phyloP scores from a whole-genome alignment of 2,113 vertebrate species.

The Solenodon paradoxus region DNA sequence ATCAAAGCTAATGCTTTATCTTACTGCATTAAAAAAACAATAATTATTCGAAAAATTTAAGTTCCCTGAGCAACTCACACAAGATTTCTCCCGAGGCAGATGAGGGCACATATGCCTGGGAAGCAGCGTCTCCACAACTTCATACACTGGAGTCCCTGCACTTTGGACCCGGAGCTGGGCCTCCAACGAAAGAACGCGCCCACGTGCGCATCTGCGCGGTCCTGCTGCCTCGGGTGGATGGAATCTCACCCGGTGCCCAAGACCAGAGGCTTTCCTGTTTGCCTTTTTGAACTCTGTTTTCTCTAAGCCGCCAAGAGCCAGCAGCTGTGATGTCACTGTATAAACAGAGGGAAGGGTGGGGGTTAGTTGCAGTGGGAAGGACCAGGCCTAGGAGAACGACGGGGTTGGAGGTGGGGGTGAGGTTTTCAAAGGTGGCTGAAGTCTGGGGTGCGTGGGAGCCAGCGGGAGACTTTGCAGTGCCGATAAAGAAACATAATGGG shows the following conservation, averaged over 20 bases:
- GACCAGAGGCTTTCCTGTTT: constrained; percentile 73
- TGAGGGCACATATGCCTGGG: accelerated
- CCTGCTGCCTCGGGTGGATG: background rate
- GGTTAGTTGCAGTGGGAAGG: constrained; percentile 38
- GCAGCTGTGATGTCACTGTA: constrained; percentile 83
- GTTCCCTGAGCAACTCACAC: background rate
- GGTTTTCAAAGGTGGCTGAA: background rate
- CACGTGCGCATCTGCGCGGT: background rate
- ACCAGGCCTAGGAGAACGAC: background rate
- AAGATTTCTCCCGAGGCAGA: too few relatives aligned
- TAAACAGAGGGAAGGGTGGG: constrained; percentile 83
- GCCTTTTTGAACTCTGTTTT: constrained; percentile 77
- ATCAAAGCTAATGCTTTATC: background rate
- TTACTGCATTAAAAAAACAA: too few relatives aligned
- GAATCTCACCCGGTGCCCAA: constrained; percentile 7
- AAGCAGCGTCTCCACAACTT: accelerated
- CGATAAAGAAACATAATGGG: constrained; percentile 64
- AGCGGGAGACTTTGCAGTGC: background rate
- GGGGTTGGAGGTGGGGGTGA: constrained; percentile 31
- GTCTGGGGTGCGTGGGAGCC: constrained; percentile 52
- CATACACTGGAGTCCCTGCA: too few relatives aligned
- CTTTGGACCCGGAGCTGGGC: background rate
- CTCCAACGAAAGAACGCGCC: background rate
- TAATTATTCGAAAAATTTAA: too few relatives aligned
- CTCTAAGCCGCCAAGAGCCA: constrained; percentile 72